These are phyloP conservation scores for Phenacoccus solenopsis DNA, from an alignment of 1,140 invertebrate species.

Conservation along the genomic window DNA sequence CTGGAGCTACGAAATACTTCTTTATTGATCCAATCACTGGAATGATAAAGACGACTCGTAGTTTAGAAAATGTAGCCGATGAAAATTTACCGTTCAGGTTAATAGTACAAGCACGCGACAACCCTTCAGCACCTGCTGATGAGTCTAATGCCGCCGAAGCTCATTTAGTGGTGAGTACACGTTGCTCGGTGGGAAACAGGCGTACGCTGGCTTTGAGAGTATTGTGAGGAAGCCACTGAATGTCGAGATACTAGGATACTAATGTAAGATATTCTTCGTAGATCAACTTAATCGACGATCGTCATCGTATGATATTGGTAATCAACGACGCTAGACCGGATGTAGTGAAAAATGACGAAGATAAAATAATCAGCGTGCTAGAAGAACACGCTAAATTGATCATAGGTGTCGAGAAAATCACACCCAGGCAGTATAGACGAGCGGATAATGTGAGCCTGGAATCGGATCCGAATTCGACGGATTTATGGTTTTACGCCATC, in stretches of 20 bases:
- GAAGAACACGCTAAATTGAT: constrained; percentile 60
- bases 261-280: neutral
- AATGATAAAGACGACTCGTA: constrained; percentile 54
- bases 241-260: neutral
- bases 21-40: constrained; percentile 57
- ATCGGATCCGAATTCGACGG: constrained; percentile 54
- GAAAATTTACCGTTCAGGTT: constrained; percentile 57
- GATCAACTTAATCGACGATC: constrained; percentile 52
- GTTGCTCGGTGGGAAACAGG: no score
- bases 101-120: constrained; percentile 58
- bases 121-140: constrained; percentile 41
- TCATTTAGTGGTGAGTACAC: constrained; percentile 44
- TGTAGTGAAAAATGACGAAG: constrained; percentile 47
- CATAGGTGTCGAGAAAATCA: constrained; percentile 63
- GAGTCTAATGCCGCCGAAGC: constrained; percentile 48
- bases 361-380: constrained; percentile 50
- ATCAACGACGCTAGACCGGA: constrained; percentile 61
- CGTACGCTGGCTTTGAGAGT: no score
- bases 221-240: no score
- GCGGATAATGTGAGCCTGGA: constrained; percentile 59
- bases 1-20: constrained; percentile 47
- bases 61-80: constrained; percentile 49
- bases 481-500: constrained; percentile 74
- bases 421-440: constrained; percentile 45
- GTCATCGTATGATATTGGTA: constrained; percentile 62